phyloP scores from a whole-genome alignment of 2,797 vertebrate species.

The Neosalanx taihuensis region DNA sequence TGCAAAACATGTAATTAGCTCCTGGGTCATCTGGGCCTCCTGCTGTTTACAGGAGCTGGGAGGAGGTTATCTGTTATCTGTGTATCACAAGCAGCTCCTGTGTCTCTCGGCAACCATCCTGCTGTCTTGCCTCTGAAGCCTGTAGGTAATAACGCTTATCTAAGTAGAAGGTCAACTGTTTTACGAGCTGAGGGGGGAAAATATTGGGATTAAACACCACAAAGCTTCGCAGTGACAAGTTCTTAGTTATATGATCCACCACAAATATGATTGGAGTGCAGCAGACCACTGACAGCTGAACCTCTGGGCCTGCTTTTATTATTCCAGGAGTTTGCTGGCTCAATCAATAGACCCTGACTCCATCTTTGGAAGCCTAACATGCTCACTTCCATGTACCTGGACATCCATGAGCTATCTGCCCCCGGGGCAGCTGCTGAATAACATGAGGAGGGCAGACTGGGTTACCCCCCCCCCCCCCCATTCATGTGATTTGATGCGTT shows the following conservation, averaged over 20 bases:
- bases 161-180: conserved; percentile 64
- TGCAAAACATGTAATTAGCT: conserved; percentile 21
- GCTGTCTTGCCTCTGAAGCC: conserved; percentile 41
- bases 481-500: too few relatives aligned
- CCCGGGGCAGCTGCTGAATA: neutral
- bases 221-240: conserved; percentile 64
- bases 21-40: conserved; percentile 13
- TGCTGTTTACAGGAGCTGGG: conserved; percentile 28
- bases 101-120: neutral
- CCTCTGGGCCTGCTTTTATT: conserved; percentile 65
- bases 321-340: conserved; percentile 58
- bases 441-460: too few relatives aligned
- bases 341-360: conserved; percentile 68
- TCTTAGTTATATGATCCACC: conserved; percentile 68
- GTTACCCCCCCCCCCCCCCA: too few relatives aligned
- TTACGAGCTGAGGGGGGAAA: conserved; percentile 48
- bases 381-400: conserved; percentile 42
- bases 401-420: conserved; percentile 31
- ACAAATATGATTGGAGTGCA: conserved; percentile 69
- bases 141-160: conserved; percentile 53
- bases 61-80: conserved; percentile 15
- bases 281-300: conserved; percentile 54
- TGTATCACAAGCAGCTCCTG: conserved; percentile 16
- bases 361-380: conserved; percentile 51
- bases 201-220: conserved; percentile 64